Evolutionary conservation across 2,888 invertebrate genomes (phyloP), one percentile per base, ranked within the genome.

Genomic region (Podotricha telesiphe): DNA sequence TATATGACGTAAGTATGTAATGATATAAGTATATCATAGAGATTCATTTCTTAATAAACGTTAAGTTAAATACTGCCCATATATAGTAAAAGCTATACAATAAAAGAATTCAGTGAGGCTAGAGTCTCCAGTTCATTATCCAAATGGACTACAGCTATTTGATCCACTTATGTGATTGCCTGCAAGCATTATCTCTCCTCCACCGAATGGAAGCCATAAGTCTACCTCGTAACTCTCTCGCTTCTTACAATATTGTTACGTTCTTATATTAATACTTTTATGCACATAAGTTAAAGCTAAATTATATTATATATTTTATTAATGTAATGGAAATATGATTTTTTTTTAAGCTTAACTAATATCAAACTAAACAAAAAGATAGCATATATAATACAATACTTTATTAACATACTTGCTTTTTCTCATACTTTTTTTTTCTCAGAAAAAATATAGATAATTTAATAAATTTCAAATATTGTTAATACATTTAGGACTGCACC

Each of bases 151-250:
- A 87, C 87, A 91, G 89, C 91, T 93, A 92, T 93, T 91, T 93
- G 91, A 93, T 92, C 91, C 92, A 92, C 92, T 93, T 93, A 91
- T 93, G 91, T 89, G 92, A 93, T 92, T 93, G 92, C 91, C 89
- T 91, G 90, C 89, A 88, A 90, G 88, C 89, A 91, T 93, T 93
- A 92, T 91, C 91, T 92, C 86, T 90, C 82, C 82, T 88, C 83
- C 81, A 82, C 85, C 84, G 91, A 91, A 92, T 91, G 87, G 88
- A 86, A 87, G 85, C 89, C 87, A 90, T 93, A 91, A 89, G 91
- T 92, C 88, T 91, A 88, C 87, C 88, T 88, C 89, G 91, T 91
- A 92, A 89, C 88, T 90, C 88, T 86, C 86, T 80, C 80, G 83
- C 76, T 82, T 80, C 88, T 86, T 84, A 89, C 88, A 85, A 86